Evolutionary conservation across 2,113 vertebrate species (phyloP), one percentile per base, ranked within the genome.

Genomic region (Zootoca vivipara): DNA sequence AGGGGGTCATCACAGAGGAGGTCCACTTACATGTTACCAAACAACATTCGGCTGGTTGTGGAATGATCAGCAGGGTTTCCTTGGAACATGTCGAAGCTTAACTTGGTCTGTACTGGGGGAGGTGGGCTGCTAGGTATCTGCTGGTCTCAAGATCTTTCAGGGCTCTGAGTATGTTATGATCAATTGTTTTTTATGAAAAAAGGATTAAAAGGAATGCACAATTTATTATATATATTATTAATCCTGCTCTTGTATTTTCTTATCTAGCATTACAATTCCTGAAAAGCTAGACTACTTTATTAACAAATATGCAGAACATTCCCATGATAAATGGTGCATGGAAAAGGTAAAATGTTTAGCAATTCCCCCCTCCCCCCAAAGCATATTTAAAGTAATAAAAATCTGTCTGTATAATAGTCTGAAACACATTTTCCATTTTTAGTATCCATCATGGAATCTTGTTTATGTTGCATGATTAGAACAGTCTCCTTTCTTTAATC

Each of bases 271-370:
- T 86, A 98, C 94, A 40, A 97, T 99, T 81, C 98, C 98, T 24
- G 99, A 99, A 95, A 99, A 99, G 90, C 95, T 99, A 84, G 98
- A 99, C 85, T 98, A 97, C 93, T 99, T 99, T 94, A 97, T 99
- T 91, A 98, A 97, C 94, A 99, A 98, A 95, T 99, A 99, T n/a
- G 98, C 98, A n/a, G 99, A 99, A 83, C 98, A 99, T 86, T 97
- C 97, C 67, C 99, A 99, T 78, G 99, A 99, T 94, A 99, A 98
- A 70, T 99, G 98, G 98, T 98, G 98, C 56, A 98, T 98, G 97
- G 98, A 99, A 94, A 99, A 98, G 98, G 99, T 99, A 96, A 97
- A 90, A 80, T 28, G 12, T 58, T 0, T 26, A 80, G 58, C 10
- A 7, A 4, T 24, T 12, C 30, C 15, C 58, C 20, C 74, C n/a